A percentile compares a stretch with the other conserved stretches of the same genome.
phyloP scores from a whole-genome alignment of 2,113 vertebrate genomes.

The Thermophis baileyi region DNA sequence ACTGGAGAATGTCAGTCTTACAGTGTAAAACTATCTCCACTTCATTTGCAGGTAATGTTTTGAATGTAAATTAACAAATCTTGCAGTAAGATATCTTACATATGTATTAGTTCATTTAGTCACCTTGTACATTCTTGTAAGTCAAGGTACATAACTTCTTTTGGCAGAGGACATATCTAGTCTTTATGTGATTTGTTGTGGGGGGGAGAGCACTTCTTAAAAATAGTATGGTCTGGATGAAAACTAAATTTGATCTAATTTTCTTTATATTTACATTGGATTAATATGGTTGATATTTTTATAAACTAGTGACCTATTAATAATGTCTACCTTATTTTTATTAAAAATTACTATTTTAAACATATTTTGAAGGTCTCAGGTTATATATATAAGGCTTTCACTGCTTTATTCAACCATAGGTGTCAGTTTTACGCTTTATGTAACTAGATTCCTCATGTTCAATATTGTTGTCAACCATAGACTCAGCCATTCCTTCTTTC shows the following conservation, averaged over 20 bases:
- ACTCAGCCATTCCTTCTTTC: not conserved
- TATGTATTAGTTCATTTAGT: not conserved
- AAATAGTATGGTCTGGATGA: not conserved
- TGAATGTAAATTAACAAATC: fast-evolving
- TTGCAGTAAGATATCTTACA: not conserved
- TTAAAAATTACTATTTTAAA: not conserved
- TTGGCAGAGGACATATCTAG: not conserved
- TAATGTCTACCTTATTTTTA: not conserved
- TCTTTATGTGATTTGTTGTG: not conserved
- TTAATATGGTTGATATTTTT: not conserved
- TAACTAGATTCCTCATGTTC: not conserved
- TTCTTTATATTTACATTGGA: not conserved
- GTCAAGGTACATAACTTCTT: not conserved
- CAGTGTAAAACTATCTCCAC: slow-evolving; percentile 72
- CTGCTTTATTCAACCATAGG: too few species aligned
- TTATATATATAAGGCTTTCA: too few species aligned
- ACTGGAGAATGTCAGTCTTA: slow-evolving; percentile 64
- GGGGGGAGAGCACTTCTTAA: not conserved
- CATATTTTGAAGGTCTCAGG: not conserved
- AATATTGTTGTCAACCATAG: not conserved
- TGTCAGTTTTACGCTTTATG: too few species aligned
- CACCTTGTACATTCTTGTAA: not conserved
- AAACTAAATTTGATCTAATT: not conserved
- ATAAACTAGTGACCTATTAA: not conserved
- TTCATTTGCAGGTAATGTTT: slow-evolving; percentile 83